Conservation (phyloP, 2,113 vertebrate species). For the Dryoscopus gambensis region DNA sequence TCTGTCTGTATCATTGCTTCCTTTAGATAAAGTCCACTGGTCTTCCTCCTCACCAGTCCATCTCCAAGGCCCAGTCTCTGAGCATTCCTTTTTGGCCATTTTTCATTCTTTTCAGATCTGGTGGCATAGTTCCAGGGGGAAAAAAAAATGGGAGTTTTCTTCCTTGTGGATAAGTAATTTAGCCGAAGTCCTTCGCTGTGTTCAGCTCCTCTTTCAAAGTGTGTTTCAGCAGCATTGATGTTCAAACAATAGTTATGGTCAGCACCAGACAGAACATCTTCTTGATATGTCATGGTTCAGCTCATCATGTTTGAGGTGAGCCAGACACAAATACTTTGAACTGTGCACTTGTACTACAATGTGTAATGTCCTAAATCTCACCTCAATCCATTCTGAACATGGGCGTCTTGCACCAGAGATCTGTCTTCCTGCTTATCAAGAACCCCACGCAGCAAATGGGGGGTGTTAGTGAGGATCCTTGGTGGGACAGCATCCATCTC, state of each 20-base stretch:
- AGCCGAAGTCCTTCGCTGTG: background rate
- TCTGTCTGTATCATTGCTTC: background rate
- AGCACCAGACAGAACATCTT: background rate
- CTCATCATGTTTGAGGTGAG: background rate
- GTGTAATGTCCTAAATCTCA: background rate
- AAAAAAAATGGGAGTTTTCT: background rate
- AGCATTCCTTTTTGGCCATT: background rate
- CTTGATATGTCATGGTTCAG: background rate
- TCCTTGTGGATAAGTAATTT: background rate
- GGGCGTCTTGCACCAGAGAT: background rate
- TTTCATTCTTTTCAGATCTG: background rate
- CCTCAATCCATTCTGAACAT: background rate
- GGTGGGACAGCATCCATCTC: background rate
- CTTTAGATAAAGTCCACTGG: background rate
- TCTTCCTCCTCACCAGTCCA: background rate
- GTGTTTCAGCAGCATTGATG: fast-evolving
- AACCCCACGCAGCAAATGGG: background rate
- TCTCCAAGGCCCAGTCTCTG: background rate
- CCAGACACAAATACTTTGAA: background rate
- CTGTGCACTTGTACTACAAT: background rate
- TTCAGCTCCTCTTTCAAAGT: background rate
- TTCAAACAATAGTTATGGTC: background rate
- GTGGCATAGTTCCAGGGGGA: background rate
- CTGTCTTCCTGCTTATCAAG: background rate
- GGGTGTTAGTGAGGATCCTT: background rate